Evolutionary conservation across 1,140 invertebrate species (phyloP).

Genomic region (Agrypnia vestita): DNA sequence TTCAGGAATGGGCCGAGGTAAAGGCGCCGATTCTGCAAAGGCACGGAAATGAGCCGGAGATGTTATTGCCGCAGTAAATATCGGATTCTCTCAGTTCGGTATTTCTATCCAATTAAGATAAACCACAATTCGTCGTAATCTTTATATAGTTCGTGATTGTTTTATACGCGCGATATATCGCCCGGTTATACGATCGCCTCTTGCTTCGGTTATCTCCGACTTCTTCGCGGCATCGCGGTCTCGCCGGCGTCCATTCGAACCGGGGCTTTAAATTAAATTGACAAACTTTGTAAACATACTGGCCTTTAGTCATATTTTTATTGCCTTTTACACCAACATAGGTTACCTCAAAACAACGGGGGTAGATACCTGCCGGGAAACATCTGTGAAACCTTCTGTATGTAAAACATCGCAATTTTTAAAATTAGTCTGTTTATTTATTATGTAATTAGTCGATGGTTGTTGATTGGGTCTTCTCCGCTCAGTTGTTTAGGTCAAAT

Average conservation of each 20-base stretch:
- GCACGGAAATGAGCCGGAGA: conserved; percentile 15
- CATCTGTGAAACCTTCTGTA: background rate
- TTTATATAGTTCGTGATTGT: conserved; percentile 60
- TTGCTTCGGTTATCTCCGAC: background rate
- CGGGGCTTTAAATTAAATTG: no score
- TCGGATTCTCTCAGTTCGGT: conserved; percentile 42
- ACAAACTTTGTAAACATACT: no score
- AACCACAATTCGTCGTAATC: conserved; percentile 58
- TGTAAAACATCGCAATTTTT: background rate
- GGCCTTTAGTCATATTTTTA: no score
- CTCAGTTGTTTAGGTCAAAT: no score
- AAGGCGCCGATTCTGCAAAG: conserved; percentile 25
- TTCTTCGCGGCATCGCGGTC: no score
- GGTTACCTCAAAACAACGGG: no score
- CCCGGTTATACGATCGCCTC: conserved; percentile 21
- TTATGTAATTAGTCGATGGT: no score
- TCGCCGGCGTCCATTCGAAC: no score
- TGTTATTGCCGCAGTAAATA: conserved; percentile 52
- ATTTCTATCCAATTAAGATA: conserved; percentile 62
- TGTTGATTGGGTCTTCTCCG: no score
- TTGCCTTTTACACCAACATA: no score
- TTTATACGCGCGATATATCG: conserved; percentile 45
- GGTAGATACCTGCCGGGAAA: no score
- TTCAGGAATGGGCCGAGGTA: conserved; percentile 47
- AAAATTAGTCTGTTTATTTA: no score